Conservation (phyloP, 2,888 invertebrate genomes). For the Drosophila macrothrix region DNA sequence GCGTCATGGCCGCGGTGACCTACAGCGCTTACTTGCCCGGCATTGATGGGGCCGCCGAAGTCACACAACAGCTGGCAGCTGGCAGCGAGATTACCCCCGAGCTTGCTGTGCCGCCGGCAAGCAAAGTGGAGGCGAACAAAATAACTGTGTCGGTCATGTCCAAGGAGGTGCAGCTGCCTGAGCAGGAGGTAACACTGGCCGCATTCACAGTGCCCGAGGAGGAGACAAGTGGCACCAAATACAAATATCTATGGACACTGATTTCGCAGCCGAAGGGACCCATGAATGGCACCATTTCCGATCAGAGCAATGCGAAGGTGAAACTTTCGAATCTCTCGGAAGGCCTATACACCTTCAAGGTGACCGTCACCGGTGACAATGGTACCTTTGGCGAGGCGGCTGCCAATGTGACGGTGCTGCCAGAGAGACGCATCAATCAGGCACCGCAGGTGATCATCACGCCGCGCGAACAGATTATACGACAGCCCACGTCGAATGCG, state of each 20-base stretch:
- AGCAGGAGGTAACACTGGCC: slow-evolving; percentile 92
- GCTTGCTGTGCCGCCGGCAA: slow-evolving; percentile 27
- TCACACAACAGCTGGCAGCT: slow-evolving; percentile 28
- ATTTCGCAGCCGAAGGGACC: slow-evolving; percentile 93
- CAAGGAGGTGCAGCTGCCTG: slow-evolving; percentile 92
- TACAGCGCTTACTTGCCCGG: slow-evolving; percentile 66
- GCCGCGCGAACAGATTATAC: slow-evolving; percentile 93
- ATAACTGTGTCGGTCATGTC: slow-evolving; percentile 90
- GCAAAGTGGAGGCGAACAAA: slow-evolving; percentile 86
- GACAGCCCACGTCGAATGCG: slow-evolving; percentile 94
- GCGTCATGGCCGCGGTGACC: slow-evolving; percentile 80
- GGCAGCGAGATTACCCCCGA: slow-evolving; percentile 47
- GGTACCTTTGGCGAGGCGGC: slow-evolving; percentile 92
- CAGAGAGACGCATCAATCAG: slow-evolving; percentile 93
- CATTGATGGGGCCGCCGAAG: slow-evolving; percentile 26
- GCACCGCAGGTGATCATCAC: slow-evolving; percentile 94
- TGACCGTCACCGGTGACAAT: slow-evolving; percentile 90
- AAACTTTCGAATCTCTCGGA: slow-evolving; percentile 93
- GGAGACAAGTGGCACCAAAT: slow-evolving; percentile 89
- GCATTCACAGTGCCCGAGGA: slow-evolving; percentile 93
- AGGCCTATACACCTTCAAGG: slow-evolving; percentile 95
- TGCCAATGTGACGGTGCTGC: slow-evolving; percentile 95
- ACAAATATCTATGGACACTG: slow-evolving; percentile 95
- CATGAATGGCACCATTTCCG: slow-evolving; percentile 90
- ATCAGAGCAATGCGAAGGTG: slow-evolving; percentile 93